Base-by-base conservation (phyloP, 2,888 invertebrate species). In the Gandaritis pyraliata region DNA sequence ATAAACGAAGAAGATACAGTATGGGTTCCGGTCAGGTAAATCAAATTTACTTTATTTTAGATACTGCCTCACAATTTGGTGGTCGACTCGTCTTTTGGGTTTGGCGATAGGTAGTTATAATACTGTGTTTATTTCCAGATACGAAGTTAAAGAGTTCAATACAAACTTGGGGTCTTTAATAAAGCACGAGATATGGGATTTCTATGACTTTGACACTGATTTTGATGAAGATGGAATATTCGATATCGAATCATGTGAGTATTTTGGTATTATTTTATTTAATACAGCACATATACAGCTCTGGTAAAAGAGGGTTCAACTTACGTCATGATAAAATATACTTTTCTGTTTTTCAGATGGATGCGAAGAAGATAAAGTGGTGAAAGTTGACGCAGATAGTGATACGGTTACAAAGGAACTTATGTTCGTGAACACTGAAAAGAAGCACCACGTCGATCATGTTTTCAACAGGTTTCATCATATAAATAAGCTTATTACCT, bases 1-100 rank as follows among this genome's bases (percentile, higher is more conserved):
- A 69, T 77, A n/a, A 13, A 66, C 1, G 56, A 58, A 0, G 59
- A 57, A 2, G 6, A 23, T 23, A 15, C 61, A 8, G 54, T 47
- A 0, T 88, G 83, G 84, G 59, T 75, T 16, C 88, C 88, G 18
- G 69, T 84, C n/a, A 85, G 81, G 88, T 88, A 75, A n/a, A 23
- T 23, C 0, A 8, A 10, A 11, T 5, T 10, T n/a, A n/a, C n/a
- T 33, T 33, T 33, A 33, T 11, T 8, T 8, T 8, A 6, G 5
- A 33, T 8, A 7, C 8, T 33, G 33, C 23, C 23, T 23, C 23
- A 23, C 23, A 23, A 23, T 23, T 23, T 23, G 23, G 5, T 23
- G 3, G 23, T 23, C 23, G 23, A 2, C 4, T 23, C 23, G 23
- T 23, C 4, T 23, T n/a, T n/a, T n/a, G 4, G 29, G 29, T 29